A percentile compares a stretch with the other conserved stretches of the same genome.
Evolutionary conservation across 1,140 invertebrate genomes (phyloP).

Genomic region (Oryzaephilus surinamensis): DNA sequence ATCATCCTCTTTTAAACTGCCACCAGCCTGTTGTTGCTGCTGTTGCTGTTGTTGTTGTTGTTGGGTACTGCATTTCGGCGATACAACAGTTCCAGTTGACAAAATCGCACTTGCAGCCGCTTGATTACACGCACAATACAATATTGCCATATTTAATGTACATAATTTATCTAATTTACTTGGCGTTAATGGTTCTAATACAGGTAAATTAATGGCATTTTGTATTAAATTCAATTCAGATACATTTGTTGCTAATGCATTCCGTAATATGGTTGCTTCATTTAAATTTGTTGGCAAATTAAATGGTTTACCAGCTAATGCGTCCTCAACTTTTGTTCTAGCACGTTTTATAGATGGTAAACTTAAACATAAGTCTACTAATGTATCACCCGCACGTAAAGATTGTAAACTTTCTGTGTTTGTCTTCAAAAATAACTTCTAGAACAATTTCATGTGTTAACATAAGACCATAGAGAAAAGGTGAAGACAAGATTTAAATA

Average conservation of each 20-base stretch:
- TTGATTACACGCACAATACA: constrained; percentile 65
- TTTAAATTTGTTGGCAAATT: constrained; percentile 57
- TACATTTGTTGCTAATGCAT: constrained; percentile 54
- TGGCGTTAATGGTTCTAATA: constrained; percentile 75
- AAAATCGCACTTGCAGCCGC: constrained; percentile 57
- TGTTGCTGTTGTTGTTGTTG: constrained; percentile 21
- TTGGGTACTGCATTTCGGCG: constrained; percentile 45
- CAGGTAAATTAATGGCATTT: constrained; percentile 70
- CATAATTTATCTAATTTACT: constrained; percentile 71
- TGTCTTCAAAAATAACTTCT: constrained; percentile 46
- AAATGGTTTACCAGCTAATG: constrained; percentile 52
- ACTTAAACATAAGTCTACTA: constrained; percentile 68
- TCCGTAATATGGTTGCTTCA: constrained; percentile 62
- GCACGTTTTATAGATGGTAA: constrained; percentile 67
- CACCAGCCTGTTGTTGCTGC: constrained; percentile 29
- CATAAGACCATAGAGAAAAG: no score
- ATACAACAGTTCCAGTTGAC: constrained; percentile 49
- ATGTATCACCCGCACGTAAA: constrained; percentile 63
- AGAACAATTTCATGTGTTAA: no score
- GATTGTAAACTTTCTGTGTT: constrained; percentile 45
- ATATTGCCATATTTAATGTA: constrained; percentile 64
- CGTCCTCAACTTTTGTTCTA: constrained; percentile 58
- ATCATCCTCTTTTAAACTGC: constrained; percentile 46
- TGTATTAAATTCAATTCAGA: constrained; percentile 76
- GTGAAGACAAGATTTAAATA: no score